A percentile compares a stretch with the other conserved stretches of the same genome.
These are phyloP conservation scores for Chymomyza amoena DNA, from an alignment of 2,888 invertebrate genomes.

Conservation along the genomic window DNA sequence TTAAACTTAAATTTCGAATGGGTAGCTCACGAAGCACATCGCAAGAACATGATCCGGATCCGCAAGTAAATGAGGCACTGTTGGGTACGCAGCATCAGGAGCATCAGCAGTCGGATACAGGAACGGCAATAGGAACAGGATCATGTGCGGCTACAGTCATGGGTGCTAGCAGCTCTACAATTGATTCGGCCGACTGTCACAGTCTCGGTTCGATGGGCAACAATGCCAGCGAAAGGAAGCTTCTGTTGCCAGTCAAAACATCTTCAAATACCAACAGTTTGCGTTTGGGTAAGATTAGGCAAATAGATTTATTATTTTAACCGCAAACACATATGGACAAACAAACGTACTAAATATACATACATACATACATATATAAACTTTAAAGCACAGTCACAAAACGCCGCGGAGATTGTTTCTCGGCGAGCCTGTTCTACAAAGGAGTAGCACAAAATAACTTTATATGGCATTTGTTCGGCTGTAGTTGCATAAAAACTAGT, in stretches of 20 bases:
- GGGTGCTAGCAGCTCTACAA: constrained; percentile 78
- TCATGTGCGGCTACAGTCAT: constrained; percentile 50
- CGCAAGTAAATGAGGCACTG: constrained; percentile 77
- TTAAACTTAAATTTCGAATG: constrained; percentile 79
- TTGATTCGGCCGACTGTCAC: constrained; percentile 77
- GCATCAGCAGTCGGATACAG: constrained; percentile 19
- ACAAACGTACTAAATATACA: constrained; percentile 7
- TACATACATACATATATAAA: not conserved
- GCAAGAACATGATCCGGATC: constrained; percentile 78
- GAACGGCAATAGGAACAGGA: constrained; percentile 49
- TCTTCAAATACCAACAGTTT: constrained; percentile 69
- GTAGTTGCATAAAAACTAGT: no score
- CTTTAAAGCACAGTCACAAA: not conserved
- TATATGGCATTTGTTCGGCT: not conserved
- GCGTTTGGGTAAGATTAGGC: constrained; percentile 75
- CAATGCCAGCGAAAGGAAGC: constrained; percentile 72
- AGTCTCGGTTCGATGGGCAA: constrained; percentile 76
- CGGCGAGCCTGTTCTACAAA: not conserved
- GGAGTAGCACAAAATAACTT: not conserved
- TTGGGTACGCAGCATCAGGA: constrained; percentile 55
- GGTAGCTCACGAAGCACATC: constrained; percentile 78
- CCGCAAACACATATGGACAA: constrained; percentile 1
- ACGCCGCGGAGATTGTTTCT: not conserved
- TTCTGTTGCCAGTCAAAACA: constrained; percentile 67
- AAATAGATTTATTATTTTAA: not conserved